A percentile compares a stretch with the other conserved stretches of the same genome.
These are phyloP conservation scores for Conistra vaccinii DNA, from an alignment of 2,888 invertebrate species.

Conservation along the genomic window DNA sequence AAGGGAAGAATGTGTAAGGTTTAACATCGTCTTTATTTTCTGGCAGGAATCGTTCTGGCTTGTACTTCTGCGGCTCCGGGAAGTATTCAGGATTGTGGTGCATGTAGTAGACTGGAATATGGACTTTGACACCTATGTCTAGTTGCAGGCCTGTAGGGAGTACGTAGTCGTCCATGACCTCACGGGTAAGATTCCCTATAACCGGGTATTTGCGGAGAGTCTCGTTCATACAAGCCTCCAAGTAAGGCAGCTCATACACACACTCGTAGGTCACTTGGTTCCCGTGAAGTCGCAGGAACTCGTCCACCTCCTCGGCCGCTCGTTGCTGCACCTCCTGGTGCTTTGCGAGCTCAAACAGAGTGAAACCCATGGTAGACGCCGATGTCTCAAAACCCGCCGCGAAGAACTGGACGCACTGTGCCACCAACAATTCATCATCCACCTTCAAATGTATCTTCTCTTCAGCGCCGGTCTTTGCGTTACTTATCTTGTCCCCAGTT, in stretches of 20 bases:
- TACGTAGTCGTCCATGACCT: conserved; percentile 69
- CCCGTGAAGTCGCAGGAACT: conserved; percentile 68
- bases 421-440: conserved; percentile 83
- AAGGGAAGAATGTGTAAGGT: conserved; percentile 73
- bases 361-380: conserved; percentile 71
- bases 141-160: conserved; percentile 57
- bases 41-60: conserved; percentile 73
- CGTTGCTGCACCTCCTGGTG: conserved; percentile 66
- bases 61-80: conserved; percentile 70
- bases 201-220: conserved; percentile 78
- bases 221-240: conserved; percentile 78
- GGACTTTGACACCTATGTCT: conserved; percentile 66
- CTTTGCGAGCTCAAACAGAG: conserved; percentile 77
- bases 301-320: conserved; percentile 74
- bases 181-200: conserved; percentile 73
- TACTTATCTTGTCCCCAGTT: conserved; percentile 71
- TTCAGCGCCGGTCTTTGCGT: conserved; percentile 61
- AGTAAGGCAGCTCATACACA: conserved; percentile 74
- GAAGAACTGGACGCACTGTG: conserved; percentile 88
- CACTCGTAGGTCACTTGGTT: conserved; percentile 73
- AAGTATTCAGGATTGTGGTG: conserved; percentile 72
- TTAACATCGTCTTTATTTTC: conserved; percentile 67
- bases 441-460: conserved; percentile 71
- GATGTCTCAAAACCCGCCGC: conserved; percentile 81
- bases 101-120: conserved; percentile 72